Evolutionary conservation across 2,797 vertebrate species (phyloP).

Genomic region (Micropoecilia bifurca): DNA sequence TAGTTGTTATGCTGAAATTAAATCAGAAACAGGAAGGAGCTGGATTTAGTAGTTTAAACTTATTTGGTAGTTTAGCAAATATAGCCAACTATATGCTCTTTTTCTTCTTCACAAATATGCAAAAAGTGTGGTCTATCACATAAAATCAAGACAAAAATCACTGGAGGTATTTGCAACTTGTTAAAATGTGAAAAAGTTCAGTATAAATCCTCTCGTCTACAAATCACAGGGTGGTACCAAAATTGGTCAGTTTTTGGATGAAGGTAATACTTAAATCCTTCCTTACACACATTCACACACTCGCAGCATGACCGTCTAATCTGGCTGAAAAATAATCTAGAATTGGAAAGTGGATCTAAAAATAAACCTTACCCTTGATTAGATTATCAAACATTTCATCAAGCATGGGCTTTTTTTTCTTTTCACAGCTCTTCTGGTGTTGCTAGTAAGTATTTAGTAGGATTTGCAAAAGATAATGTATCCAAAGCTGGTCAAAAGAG

Average conservation of each 20-base stretch:
- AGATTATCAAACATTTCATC: constrained; percentile 63
- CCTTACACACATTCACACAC: constrained; percentile 11
- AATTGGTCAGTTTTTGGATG: constrained; percentile 26
- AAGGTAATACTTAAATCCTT: constrained; percentile 1
- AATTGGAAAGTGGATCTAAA: constrained; percentile 41
- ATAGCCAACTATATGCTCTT: neutral
- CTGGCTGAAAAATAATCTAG: constrained; percentile 50
- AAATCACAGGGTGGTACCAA: neutral
- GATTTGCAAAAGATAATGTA: constrained; percentile 14
- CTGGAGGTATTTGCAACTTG: neutral
- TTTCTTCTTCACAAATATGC: neutral
- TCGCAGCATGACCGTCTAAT: constrained; percentile 39
- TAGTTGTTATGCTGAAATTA: neutral
- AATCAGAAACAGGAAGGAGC: neutral
- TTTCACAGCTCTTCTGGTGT: constrained; percentile 10
- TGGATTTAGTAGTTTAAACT: neutral
- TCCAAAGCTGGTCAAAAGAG: neutral
- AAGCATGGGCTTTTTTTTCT: constrained; percentile 14
- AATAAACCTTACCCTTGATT: constrained; percentile 56
- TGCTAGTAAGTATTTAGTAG: constrained; percentile 5
- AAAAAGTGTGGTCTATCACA: neutral
- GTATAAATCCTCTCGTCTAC: neutral
- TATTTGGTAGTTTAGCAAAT: neutral
- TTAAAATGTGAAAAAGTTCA: neutral
- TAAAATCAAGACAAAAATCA: neutral